A percentile compares a stretch with the other conserved stretches of the same genome.
These are phyloP conservation scores for Otocyon megalotis DNA, from an alignment of 2,113 vertebrate species.

Conservation along the genomic window DNA sequence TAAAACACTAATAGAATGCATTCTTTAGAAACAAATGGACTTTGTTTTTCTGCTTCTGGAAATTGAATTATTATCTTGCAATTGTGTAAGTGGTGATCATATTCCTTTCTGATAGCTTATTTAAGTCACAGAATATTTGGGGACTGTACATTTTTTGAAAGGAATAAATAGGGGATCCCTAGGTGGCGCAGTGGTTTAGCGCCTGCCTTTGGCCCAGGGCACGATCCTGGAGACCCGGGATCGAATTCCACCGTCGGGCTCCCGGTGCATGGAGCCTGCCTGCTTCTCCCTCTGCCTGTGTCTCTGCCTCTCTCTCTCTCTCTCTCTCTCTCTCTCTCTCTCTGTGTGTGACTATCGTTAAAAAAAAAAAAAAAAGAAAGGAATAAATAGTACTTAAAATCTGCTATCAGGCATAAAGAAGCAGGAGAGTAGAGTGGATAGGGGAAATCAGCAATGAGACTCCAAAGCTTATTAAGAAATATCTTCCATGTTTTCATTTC, in stretches of 20 bases:
- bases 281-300: too few species aligned
- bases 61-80: slow-evolving; percentile 35
- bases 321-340: too few species aligned
- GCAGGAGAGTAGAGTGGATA: neutral
- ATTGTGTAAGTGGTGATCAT: slow-evolving; percentile 26
- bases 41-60: slow-evolving; percentile 23
- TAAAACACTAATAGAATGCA: slow-evolving; percentile 7
- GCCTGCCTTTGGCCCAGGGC: too few species aligned
- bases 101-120: slow-evolving; percentile 38
- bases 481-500: slow-evolving; percentile 15
- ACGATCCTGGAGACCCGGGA: too few species aligned
- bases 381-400: slow-evolving; percentile 20
- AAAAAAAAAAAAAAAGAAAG: too few species aligned
- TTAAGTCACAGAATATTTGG: slow-evolving; percentile 42
- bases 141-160: neutral
- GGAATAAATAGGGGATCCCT: slow-evolving; percentile 35
- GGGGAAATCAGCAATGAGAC: neutral
- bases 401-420: neutral
- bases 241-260: too few species aligned
- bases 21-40: slow-evolving; percentile 29
- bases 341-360: too few species aligned
- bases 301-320: too few species aligned
- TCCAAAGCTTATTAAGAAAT: neutral
- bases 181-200: too few species aligned
- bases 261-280: too few species aligned